Evolutionary conservation across 2,888 invertebrate genomes (phyloP).

Genomic region (Spatulosminthurus flaviceps): DNA sequence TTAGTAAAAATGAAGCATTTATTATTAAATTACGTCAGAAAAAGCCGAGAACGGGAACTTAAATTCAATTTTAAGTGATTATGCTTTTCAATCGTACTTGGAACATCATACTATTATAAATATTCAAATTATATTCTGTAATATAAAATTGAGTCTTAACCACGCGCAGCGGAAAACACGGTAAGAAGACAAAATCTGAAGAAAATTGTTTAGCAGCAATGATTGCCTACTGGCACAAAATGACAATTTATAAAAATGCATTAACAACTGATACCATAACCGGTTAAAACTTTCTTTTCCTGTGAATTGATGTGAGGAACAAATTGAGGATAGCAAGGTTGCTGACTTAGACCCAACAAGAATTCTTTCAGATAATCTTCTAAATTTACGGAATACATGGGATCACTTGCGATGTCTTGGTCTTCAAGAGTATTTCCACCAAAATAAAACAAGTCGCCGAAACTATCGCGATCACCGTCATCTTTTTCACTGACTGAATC

Average conservation of each 20-base stretch:
- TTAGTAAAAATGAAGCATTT: too few relatives aligned
- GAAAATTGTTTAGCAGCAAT: neutral
- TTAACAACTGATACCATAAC: slow-evolving; percentile 52
- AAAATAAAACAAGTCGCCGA: slow-evolving; percentile 64
- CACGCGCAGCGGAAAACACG: neutral
- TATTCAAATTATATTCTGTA: too few relatives aligned
- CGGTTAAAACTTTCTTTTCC: slow-evolving; percentile 70
- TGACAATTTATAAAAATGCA: slow-evolving; percentile 11
- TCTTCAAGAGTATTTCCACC: slow-evolving; percentile 66
- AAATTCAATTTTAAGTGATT: neutral
- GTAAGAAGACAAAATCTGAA: neutral
- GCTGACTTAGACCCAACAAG: slow-evolving; percentile 72
- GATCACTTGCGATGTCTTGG: slow-evolving; percentile 73
- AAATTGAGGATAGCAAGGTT: slow-evolving; percentile 73
- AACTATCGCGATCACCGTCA: slow-evolving; percentile 64
- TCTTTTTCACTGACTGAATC: slow-evolving; percentile 66
- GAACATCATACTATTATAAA: too few relatives aligned
- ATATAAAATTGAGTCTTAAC: neutral
- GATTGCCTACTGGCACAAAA: neutral
- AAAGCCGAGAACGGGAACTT: neutral
- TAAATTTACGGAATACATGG: slow-evolving; percentile 73
- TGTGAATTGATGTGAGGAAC: slow-evolving; percentile 71
- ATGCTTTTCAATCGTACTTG: neutral
- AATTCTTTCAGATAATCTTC: slow-evolving; percentile 74
- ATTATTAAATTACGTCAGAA: too few relatives aligned